Evolutionary conservation across 2,797 vertebrate genomes (phyloP).

Genomic region (Aphelocoma californica): DNA sequence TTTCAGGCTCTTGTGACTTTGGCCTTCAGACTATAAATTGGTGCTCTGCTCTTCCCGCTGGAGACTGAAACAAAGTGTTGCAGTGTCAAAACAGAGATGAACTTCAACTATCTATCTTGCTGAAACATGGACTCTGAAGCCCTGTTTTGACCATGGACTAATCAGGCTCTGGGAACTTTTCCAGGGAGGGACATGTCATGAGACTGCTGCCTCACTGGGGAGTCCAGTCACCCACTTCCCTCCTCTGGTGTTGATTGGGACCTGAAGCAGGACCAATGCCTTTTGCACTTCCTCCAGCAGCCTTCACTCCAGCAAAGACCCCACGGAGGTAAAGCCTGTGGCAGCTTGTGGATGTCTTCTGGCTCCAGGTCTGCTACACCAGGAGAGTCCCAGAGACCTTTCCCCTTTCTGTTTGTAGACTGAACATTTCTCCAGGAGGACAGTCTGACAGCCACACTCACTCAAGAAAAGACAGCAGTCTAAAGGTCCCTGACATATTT

Average conservation of each 20-base stretch:
- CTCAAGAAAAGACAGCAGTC: neutral
- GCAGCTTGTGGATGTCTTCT: neutral
- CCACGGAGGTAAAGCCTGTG: neutral
- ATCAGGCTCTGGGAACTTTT: rapidly evolving
- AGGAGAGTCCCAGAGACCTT: neutral
- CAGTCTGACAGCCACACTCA: neutral
- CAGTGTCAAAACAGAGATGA: neutral
- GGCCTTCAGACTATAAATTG: neutral
- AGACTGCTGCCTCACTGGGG: rapidly evolving
- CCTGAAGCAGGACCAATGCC: neutral
- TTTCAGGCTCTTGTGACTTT: neutral
- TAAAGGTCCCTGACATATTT: rapidly evolving
- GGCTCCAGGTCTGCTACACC: rapidly evolving
- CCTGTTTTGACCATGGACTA: neutral
- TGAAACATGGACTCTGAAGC: neutral
- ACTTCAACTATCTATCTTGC: neutral
- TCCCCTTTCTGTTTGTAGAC: neutral
- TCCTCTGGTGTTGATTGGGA: too few species aligned
- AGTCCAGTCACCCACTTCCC: too few species aligned
- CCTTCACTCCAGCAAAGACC: neutral
- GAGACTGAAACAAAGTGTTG: neutral
- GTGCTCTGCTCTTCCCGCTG: neutral
- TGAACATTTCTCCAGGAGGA: neutral
- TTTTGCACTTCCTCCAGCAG: neutral
- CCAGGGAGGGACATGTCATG: rapidly evolving